Base-by-base conservation (phyloP, 2,797 vertebrate genomes). In the Diplodus puntazzo region DNA sequence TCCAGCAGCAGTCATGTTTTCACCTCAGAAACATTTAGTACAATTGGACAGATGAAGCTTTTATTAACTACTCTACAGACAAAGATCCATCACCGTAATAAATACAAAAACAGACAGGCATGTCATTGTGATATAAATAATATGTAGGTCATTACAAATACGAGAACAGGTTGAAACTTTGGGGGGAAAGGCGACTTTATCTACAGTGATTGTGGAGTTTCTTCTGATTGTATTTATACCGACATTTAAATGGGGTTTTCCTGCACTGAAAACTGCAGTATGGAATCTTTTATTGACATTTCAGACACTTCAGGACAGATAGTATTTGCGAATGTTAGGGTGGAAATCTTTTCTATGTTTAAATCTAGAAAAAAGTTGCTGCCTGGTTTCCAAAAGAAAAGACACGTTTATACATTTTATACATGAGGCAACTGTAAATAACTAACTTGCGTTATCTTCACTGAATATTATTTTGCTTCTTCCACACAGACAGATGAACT, bases 41-140 rank as follows among this genome's bases (percentile, higher is more conserved):
- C 87, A 90, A 79, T 79, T 52, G 59, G 88, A 91, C 82, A 87
- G 79, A 91, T 87, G 86, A 86, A 90, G 75, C 70, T 84, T 80
- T 80, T 73, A 74, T 83, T 65, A 75, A 73, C 89, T 90, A 84
- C 60, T 88, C 81, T 83, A 88, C 42, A 72, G 64, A 89, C 83
- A 92, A 88, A 90, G 72, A 90, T 83, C 53, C 1, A 89, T 77
- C 69, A 93, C 78, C 69, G 72, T 86, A 94, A 95, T 95, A 95
- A 95, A 95, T 95, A 95, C 87, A 91, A 93, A 93, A 92, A 91
- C 75, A 88, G 69, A 92, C 81, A 79, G 79, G 71, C 25, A 71
- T 87, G 75, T 86, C 81, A 84, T 81, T 85, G 78, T 82, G 73
- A 83, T 87, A 92, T 95, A 95, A 94, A 95, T 94, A 93, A 93